These are phyloP conservation scores for Cyprinodon diabolis DNA, from an alignment of 2,797 vertebrate species.

Conservation along the genomic window DNA sequence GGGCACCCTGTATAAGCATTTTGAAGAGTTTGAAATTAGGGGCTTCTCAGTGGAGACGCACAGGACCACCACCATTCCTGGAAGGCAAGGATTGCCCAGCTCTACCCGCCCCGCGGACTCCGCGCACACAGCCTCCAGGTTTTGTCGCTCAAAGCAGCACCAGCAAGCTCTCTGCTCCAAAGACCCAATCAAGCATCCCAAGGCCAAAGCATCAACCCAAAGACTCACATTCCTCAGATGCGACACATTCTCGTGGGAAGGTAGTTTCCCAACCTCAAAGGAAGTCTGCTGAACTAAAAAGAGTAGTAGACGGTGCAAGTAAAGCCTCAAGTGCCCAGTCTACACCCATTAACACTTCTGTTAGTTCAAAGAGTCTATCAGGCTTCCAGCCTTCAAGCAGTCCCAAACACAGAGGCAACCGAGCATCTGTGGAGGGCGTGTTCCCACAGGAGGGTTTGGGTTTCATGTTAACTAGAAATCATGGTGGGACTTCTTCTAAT, in stretches of 20 bases:
- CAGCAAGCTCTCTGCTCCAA: conserved; percentile 61
- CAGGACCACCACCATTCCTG: conserved; percentile 91
- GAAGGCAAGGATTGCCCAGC: conserved; percentile 94
- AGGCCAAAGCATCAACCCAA: conserved; percentile 65
- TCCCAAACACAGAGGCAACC: conserved; percentile 74
- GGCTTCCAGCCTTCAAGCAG: conserved; percentile 64
- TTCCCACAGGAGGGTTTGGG: conserved; percentile 81
- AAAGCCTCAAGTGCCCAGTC: conserved; percentile 66
- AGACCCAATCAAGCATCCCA: conserved; percentile 43
- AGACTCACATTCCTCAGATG: conserved; percentile 46
- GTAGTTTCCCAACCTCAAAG: conserved; percentile 60
- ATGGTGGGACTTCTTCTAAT: conserved; percentile 64
- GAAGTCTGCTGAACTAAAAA: conserved; percentile 59
- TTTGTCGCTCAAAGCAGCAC: conserved; percentile 27
- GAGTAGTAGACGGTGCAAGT: conserved; percentile 42
- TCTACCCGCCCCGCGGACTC: conserved; percentile 82
- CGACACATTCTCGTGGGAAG: conserved; percentile 42
- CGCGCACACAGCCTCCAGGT: conserved; percentile 87
- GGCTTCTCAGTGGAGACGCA: conserved; percentile 87
- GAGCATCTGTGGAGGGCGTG: conserved; percentile 77
- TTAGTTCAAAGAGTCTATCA: conserved; percentile 61
- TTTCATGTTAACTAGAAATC: conserved; percentile 84
- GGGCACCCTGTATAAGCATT: conserved; percentile 85
- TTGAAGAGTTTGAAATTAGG: conserved; percentile 81
- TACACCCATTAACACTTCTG: conserved; percentile 64